Conservation (phyloP, 2,888 invertebrate genomes). For the Ophion ventricosus region DNA sequence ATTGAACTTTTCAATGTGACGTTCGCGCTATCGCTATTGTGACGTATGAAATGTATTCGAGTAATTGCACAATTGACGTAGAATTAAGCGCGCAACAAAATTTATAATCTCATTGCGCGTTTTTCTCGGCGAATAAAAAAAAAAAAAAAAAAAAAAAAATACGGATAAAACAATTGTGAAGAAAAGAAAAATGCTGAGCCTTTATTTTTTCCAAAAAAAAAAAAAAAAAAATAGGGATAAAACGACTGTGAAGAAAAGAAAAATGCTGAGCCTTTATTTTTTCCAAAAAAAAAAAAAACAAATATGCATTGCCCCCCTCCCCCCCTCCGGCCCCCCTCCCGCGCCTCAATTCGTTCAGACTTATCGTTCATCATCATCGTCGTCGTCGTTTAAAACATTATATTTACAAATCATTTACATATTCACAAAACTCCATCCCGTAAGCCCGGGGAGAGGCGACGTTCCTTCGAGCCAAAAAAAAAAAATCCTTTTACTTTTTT, state of each 20-base stretch:
- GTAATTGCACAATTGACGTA: too few relatives aligned
- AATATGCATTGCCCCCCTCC: too few relatives aligned
- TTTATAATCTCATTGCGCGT: neutral
- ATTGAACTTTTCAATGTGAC: neutral
- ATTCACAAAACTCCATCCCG: neutral
- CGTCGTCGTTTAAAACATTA: neutral
- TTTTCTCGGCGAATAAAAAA: neutral
- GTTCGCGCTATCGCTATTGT: too few relatives aligned
- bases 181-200: neutral
- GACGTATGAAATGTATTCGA: too few relatives aligned
- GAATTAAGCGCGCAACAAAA: neutral
- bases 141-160: neutral
- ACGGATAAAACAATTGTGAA: neutral
- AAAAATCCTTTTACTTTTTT: neutral
- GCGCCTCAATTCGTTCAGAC: neutral
- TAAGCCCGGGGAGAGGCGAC: neutral
- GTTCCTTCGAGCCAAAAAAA: too few relatives aligned
- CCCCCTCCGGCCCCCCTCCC: too few relatives aligned
- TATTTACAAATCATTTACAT: neutral
- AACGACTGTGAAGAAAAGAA: neutral
- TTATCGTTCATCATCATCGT: neutral
- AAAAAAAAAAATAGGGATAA: neutral
- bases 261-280: neutral
- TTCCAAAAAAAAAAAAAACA: neutral
- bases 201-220: neutral